phyloP scores from a whole-genome alignment of 2,113 vertebrate species.

The Leiothrix lutea region DNA sequence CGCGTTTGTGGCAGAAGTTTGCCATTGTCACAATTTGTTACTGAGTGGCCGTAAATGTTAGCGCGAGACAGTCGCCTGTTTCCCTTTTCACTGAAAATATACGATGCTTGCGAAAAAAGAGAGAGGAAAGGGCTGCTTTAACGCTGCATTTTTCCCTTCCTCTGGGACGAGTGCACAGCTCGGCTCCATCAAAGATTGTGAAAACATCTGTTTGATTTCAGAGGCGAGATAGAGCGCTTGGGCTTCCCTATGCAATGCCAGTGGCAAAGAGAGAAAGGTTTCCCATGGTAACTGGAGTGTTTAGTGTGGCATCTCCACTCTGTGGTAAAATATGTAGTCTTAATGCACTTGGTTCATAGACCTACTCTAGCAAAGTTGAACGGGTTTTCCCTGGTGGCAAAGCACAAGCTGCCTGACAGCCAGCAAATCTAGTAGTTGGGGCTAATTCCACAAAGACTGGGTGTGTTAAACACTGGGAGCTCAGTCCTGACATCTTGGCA shows the following conservation, averaged over 20 bases:
- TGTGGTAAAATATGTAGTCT: not conserved
- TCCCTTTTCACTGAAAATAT: not conserved
- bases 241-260: not conserved
- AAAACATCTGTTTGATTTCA: constrained; percentile 60
- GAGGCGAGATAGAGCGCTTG: constrained; percentile 17
- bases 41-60: not conserved
- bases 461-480: not conserved
- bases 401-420: constrained; percentile 6
- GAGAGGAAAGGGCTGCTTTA: not conserved
- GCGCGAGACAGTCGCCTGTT: not conserved
- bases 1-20: constrained; percentile 17
- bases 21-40: not conserved
- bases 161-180: constrained; percentile 15
- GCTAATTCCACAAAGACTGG: not conserved
- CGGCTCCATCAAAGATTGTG: constrained; percentile 3
- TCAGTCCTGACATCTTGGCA: not conserved
- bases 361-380: not conserved
- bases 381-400: constrained; percentile 11
- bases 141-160: not conserved
- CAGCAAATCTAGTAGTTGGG: not conserved
- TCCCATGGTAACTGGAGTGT: constrained; percentile 35
- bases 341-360: constrained; percentile 19
- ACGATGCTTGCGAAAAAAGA: not conserved
- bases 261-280: constrained; percentile 48
- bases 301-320: constrained; percentile 14